Evolutionary conservation across 2,888 invertebrate species (phyloP), one percentile per base, ranked within the genome.

Genomic region (Lycophotia porphyrea): DNA sequence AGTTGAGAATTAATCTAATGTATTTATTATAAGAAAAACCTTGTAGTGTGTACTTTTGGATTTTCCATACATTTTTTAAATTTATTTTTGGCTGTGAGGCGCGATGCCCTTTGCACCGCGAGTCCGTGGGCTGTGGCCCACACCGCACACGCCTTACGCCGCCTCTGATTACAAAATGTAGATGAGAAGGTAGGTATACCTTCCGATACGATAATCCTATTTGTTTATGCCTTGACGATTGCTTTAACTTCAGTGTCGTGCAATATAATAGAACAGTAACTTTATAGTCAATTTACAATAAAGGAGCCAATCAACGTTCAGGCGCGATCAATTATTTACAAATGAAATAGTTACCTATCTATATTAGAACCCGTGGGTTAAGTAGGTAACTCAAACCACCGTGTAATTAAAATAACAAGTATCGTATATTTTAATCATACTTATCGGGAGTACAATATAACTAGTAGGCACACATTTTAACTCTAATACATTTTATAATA

Each of bases 401-500:
- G 27, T 27, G 18, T 49, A n/a, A 34, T 60, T 49, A 71, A 72
- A 44, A 70, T 76, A 78, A 31, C 21, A 78, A 24, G 11, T 72
- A 36, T 21, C 44, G 36, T 31, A 42, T 71, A 61, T 49, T 60
- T 34, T 42, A 60, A 42, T 74, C 1, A 55, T n/a, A 81, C 52
- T 39, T 52, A 63, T 52, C 49, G 11, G n/a, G 27, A n/a, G 5
- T 74, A 80, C 13, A 61, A 39, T 34, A 52, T 0, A 52, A 71
- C 4, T 24, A 18, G 4, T 79, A 60, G 27, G 74, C 52, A 73
- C 74, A 81, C 61, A 55, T 83, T 67, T 60, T 34, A 27, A 74
- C 2, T 31, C 11, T 47, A 69, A 55, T 52, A 78, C 21, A 71
- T 71, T 58, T 58, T 60, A 60, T 36, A 70, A 55, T 49, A 80